These are phyloP conservation scores for Excalfactoria chinensis DNA, from an alignment of 2,113 vertebrate species.

Conservation along the genomic window DNA sequence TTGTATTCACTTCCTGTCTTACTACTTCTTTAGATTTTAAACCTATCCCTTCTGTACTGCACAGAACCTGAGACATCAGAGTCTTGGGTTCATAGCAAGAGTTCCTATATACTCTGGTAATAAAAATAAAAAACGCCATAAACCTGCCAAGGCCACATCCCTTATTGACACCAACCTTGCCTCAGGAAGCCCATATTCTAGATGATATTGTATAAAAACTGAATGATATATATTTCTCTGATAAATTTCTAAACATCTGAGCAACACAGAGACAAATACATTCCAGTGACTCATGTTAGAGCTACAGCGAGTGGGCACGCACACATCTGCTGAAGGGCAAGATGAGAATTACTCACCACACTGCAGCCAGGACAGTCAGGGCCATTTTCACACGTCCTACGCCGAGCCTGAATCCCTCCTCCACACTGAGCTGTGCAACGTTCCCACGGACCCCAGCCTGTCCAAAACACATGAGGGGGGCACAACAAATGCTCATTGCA, in stretches of 20 bases:
- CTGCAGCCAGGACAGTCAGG: slow-evolving; percentile 93
- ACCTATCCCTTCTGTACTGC: neutral
- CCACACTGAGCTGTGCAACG: slow-evolving; percentile 94
- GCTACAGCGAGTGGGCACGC: neutral
- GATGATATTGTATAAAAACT: neutral
- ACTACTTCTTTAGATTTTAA: neutral
- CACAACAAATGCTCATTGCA: slow-evolving; percentile 97
- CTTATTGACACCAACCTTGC: neutral
- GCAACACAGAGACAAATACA: neutral
- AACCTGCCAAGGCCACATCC: neutral
- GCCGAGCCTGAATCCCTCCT: slow-evolving; percentile 93
- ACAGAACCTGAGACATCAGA: neutral
- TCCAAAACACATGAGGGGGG: slow-evolving; percentile 94
- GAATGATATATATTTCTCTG: neutral
- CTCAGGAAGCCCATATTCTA: neutral
- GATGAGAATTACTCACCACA: slow-evolving; percentile 77
- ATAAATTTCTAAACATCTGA: neutral
- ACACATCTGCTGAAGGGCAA: neutral
- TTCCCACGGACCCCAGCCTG: slow-evolving; percentile 95
- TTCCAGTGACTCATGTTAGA: neutral
- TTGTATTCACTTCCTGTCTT: neutral
- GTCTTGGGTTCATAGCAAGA: neutral
- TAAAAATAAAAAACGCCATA: neutral
- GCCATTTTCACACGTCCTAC: slow-evolving; percentile 93
- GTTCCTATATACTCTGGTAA: neutral